phyloP scores from a whole-genome alignment of 2,888 invertebrate genomes.

The Deroplatys truncata region DNA sequence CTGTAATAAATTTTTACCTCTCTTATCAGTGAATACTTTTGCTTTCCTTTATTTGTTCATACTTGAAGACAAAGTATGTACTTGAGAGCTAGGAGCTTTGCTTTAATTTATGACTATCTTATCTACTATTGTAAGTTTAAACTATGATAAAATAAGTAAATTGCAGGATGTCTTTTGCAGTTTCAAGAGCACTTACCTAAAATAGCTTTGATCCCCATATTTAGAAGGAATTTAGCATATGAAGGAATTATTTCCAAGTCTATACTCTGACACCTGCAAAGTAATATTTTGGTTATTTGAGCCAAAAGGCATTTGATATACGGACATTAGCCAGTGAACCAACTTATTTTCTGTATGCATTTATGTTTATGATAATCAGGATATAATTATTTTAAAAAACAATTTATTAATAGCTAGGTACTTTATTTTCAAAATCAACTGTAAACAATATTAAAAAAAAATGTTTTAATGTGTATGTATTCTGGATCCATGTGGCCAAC shows the following conservation, averaged over 20 bases:
- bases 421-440: no score
- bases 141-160: background rate
- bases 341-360: no score
- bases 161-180: background rate
- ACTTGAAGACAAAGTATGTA: no score
- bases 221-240: slow-evolving; percentile 62
- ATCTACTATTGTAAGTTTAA: background rate
- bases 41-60: no score
- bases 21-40: no score
- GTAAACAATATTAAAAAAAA: no score
- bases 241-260: slow-evolving; percentile 50
- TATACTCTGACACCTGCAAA: slow-evolving; percentile 34
- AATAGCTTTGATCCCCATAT: slow-evolving; percentile 60
- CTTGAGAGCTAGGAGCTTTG: background rate
- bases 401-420: no score
- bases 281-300: background rate
- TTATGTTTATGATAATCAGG: no score
- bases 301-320: background rate
- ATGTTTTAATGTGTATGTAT: no score
- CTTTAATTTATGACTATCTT: background rate
- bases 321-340: background rate
- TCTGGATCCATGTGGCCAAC: no score
- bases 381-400: no score
- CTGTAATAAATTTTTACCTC: no score
- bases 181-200: slow-evolving; percentile 53